Base-by-base conservation (phyloP, 2,888 invertebrate genomes). In the Drosophila prostipennis region DNA sequence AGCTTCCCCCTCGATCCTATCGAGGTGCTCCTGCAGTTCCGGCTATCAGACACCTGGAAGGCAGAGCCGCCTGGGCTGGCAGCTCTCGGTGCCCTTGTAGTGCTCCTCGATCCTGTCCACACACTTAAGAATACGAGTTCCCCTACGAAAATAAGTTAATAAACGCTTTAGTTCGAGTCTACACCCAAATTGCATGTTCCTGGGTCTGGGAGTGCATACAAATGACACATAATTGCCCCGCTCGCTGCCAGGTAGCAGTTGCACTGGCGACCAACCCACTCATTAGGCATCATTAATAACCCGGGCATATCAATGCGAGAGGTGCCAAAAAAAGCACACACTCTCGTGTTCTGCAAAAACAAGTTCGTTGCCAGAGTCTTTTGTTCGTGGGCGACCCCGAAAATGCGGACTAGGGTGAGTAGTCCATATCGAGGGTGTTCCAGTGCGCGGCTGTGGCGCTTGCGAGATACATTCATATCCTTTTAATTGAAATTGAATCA, bases 401-500 rank as follows among this genome's bases (percentile, higher is more conserved):
- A 19, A 19, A 19, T 19, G 19, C 13, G 71, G 37, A 74, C 68
- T 23, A 48, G 58, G 57, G 61, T 45, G 48, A 43, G 45, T 42
- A 52, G 26, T 60, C 23, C 57, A 19, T 6, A 34, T 46, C 14
- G 46, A 46, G 45, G 10, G 45, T 29, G 69, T 23, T 11, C 19
- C 4, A 13, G 69, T 51, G 42, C 68, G 74, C 58, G 26, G 56
- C 14, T 6, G 16, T 63, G 80, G 80, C 73, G 81, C 77, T 76
- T 74, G 73, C 57, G 59, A 59, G 70, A 73, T 78, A 77, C 85
- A 87, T 85, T 78, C 87, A 79, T 87, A 87, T 86, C 87, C 87
- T 86, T 86, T 86, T 86, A 87, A 86, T 87, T 86, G 87, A 86
- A 86, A 86, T 84, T 77, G 85, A 81, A 81, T 80, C 80, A 79